Percentiles rank a stretch among this genome's conserved stretches.
Evolutionary conservation across 1,140 invertebrate genomes (phyloP).

Genomic region (Nephila pilipes): DNA sequence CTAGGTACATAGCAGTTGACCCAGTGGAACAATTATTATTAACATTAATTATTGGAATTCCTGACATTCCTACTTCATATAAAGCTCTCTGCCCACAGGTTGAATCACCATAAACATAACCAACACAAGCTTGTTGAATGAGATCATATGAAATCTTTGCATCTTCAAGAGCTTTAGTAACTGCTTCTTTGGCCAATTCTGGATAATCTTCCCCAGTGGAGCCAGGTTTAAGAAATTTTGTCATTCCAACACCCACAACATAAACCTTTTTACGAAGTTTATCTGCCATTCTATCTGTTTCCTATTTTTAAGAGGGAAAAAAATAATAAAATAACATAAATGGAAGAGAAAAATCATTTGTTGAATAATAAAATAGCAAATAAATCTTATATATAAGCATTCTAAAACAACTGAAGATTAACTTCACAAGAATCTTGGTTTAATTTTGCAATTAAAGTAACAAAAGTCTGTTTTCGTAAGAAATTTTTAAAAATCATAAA

Average conservation of each 20-base stretch:
- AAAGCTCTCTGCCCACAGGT: constrained; percentile 96
- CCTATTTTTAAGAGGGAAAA: not conserved
- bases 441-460: too few relatives aligned
- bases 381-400: too few relatives aligned
- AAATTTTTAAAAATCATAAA: too few relatives aligned
- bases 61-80: constrained; percentile 97
- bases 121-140: constrained; percentile 94
- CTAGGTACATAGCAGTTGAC: constrained; percentile 93
- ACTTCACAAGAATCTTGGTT: too few relatives aligned
- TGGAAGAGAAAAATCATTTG: too few relatives aligned
- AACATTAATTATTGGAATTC: constrained; percentile 98
- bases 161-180: constrained; percentile 93
- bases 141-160: constrained; percentile 89
- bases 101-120: constrained; percentile 98
- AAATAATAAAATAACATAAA: not conserved
- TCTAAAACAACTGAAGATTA: too few relatives aligned
- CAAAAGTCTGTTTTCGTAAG: too few relatives aligned
- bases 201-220: constrained; percentile 90
- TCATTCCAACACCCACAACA: constrained; percentile 98
- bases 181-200: constrained; percentile 95
- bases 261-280: constrained; percentile 84
- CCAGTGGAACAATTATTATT: constrained; percentile 99
- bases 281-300: constrained; percentile 31
- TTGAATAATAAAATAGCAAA: too few relatives aligned
- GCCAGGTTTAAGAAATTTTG: constrained; percentile 95